phyloP scores from a whole-genome alignment of 2,888 invertebrate species.

The Pegoplata infirma region DNA sequence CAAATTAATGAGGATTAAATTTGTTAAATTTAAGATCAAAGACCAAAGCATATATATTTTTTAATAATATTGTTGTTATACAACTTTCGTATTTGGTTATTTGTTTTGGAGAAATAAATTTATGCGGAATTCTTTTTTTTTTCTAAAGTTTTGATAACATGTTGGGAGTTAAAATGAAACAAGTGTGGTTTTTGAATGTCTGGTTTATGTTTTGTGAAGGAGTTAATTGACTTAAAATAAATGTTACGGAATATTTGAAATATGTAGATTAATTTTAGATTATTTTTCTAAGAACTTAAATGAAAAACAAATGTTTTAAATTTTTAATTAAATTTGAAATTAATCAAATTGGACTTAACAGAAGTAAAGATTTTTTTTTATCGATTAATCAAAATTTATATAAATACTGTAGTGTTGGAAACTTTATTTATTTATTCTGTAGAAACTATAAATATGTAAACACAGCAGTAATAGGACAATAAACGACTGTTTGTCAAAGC shows the following conservation, averaged over 20 bases:
- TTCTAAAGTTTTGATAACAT: too few relatives aligned
- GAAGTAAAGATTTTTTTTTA: too few relatives aligned
- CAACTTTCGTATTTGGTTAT: conserved; percentile 22
- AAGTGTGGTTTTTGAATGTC: background rate
- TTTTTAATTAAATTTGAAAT: background rate
- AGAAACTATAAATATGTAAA: too few relatives aligned
- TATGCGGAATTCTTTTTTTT: background rate
- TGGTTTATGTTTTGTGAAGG: too few relatives aligned
- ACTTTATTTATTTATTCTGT: too few relatives aligned
- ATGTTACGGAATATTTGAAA: background rate
- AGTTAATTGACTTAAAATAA: background rate
- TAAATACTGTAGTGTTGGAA: too few relatives aligned
- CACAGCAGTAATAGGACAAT: too few relatives aligned
- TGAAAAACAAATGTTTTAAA: background rate
- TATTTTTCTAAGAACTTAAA: background rate
- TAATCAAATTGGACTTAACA: too few relatives aligned
- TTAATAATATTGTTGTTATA: conserved; percentile 3
- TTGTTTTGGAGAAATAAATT: background rate
- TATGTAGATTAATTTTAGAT: too few relatives aligned
- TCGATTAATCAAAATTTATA: too few relatives aligned
- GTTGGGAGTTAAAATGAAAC: background rate
- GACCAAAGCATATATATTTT: background rate
- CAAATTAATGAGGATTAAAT: conserved; percentile 8
- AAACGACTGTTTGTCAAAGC: too few relatives aligned
- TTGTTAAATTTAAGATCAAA: background rate